phyloP scores from a whole-genome alignment of 2,113 vertebrate genomes.

The human (Homo sapiens) region GRCh38 chr11:8813501-8814000 shows the following conservation, averaged over 20 bases:
- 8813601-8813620: neutral
- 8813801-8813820: neutral
- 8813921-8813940: neutral
- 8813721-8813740: neutral
- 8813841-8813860: neutral
- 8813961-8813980: neutral
- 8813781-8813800: neutral
- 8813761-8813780: slow-evolving; percentile 66
- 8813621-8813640: neutral
- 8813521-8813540: neutral
- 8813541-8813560: neutral
- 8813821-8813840: neutral
- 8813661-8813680: neutral
- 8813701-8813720: slow-evolving; percentile 13
- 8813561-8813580: neutral
- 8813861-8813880: neutral
- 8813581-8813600: neutral
- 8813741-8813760: slow-evolving; percentile 27
- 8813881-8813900: neutral
- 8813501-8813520: neutral
- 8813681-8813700: neutral
- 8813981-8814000: neutral
- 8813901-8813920: neutral
- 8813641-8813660: slow-evolving; percentile 1
- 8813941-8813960: neutral